A percentile compares a stretch with the other conserved stretches of the same genome.
Conservation (phyloP, 2,113 vertebrate genomes). For the Ondatra zibethicus region DNA sequence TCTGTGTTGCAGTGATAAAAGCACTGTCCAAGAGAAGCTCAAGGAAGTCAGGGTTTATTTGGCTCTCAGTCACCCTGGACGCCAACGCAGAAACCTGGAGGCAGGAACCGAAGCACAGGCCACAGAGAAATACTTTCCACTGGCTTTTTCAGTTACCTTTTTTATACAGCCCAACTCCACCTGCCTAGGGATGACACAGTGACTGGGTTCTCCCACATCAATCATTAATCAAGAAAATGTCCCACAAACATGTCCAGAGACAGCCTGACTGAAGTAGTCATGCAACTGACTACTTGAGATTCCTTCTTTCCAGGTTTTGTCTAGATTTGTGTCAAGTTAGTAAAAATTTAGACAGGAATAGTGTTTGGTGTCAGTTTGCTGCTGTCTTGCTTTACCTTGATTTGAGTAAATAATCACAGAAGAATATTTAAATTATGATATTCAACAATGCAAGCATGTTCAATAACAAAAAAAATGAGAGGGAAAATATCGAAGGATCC, state of each 20-base stretch:
- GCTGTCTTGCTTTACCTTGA: neutral
- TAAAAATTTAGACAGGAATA: neutral
- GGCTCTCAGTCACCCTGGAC: neutral
- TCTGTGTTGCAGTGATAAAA: neutral
- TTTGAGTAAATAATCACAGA: slow-evolving; percentile 30
- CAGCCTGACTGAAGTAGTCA: neutral
- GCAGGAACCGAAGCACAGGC: neutral
- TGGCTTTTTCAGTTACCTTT: too few species aligned
- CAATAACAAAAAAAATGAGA: neutral
- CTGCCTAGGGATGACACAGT: neutral
- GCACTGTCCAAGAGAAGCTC: neutral
- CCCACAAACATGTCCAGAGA: neutral
- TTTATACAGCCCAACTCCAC: neutral
- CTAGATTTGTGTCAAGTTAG: neutral
- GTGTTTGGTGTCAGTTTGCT: neutral
- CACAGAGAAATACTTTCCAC: neutral
- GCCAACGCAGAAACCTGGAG: neutral
- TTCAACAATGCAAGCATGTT: neutral
- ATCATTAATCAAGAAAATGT: neutral
- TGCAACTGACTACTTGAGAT: too few species aligned
- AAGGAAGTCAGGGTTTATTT: neutral
- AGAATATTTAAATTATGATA: neutral
- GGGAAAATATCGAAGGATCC: neutral
- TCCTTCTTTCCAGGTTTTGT: neutral
- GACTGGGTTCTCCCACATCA: neutral